Base-by-base conservation (phyloP, 2,888 invertebrate species). In the Hyposoter dolosus region DNA sequence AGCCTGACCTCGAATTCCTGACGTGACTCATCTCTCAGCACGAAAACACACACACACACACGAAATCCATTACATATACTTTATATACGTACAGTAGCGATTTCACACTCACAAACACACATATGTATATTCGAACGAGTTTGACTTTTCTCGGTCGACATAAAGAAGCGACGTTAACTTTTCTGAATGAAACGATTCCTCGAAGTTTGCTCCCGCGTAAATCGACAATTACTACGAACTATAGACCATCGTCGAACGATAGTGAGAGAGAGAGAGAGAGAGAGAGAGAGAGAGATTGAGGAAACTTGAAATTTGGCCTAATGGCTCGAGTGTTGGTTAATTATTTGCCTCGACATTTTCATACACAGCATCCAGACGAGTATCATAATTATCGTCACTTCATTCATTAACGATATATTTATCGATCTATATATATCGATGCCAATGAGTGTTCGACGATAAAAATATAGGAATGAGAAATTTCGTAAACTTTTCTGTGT, bases 131-230 rank as follows among this genome's bases (percentile, higher is more conserved):
- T 45, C 56, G 35, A 47, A 43, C 60, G 35, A 69, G 40, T 66
- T 53, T 56, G 45, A 19, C 63, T 56, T 50, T 71, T 32, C 74
- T 76, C 40, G 3, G 4, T 3, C 56, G 35, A 50, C 7, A 56
- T 17, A 43, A 15, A 23, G 32, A 53, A 45, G 63, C 69, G 63
- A 53, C 68, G 68, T 45, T 45, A 69, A 60, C 53, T 71, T 82
- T 82, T 71, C 77, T 82, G 65, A 82, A 82, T 82, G 77, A 82
- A 82, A 77, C 45, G 77, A 50, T 82, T 82, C 82, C 63, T n/a
- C 82, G 82, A 82, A 77, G 60, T 75, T 60, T 68, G 56, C 50
- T 50, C 50, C 28, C 45, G 28, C 45, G 69, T 69, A 45, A 23
- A 43, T 69, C 45, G 68, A 45, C 68, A 69, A 69, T 69, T 35